Conservation (phyloP, 2,888 invertebrate species). For the Scelioninae gen. 1 region DNA sequence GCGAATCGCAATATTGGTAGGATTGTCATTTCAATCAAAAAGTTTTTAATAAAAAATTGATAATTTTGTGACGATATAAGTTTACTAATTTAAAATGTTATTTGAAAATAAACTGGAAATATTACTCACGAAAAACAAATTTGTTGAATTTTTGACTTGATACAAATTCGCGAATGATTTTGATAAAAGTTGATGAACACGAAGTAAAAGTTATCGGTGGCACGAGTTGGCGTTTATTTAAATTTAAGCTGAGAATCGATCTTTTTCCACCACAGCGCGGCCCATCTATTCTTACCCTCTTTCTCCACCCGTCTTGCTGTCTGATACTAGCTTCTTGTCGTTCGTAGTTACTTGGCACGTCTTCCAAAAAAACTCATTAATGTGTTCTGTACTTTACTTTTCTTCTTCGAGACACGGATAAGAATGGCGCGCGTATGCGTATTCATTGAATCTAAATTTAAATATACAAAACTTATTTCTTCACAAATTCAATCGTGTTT, state of each 20-base stretch:
- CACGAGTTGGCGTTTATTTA: constrained; percentile 81
- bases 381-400: constrained; percentile 76
- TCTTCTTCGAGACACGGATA: constrained; percentile 35
- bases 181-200: constrained; percentile 65
- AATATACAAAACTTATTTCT: constrained; percentile 30
- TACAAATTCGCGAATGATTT: constrained; percentile 43
- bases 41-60: no score
- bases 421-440: constrained; percentile 49
- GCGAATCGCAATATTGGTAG: no score
- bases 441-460: constrained; percentile 39
- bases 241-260: constrained; percentile 82
- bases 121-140: background rate
- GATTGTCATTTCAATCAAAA: no score
- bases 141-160: constrained; percentile 2
- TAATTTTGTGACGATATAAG: no score
- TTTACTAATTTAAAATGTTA: no score
- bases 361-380: constrained; percentile 84
- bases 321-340: constrained; percentile 80
- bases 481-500: constrained; percentile 1
- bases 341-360: constrained; percentile 80
- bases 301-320: constrained; percentile 66
- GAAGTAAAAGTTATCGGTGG: constrained; percentile 76
- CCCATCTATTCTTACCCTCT: constrained; percentile 67
- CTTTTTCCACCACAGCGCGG: constrained; percentile 70
- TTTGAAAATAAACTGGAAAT: no score